These are phyloP conservation scores for Drosophila mimetica DNA, from an alignment of 2,888 invertebrate species.

Conservation along the genomic window DNA sequence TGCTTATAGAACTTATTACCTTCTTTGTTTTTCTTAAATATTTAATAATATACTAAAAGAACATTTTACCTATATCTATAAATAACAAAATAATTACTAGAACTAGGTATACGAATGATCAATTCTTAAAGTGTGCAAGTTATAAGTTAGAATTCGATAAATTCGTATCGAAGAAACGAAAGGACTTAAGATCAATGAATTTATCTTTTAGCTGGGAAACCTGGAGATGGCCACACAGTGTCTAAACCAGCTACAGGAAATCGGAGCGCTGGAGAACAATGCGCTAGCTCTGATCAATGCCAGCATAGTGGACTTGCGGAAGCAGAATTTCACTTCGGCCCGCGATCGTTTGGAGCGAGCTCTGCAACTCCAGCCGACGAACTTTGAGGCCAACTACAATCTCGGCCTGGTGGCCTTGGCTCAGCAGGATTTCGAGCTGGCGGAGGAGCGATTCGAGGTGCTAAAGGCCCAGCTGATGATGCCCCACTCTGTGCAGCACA, in stretches of 20 bases:
- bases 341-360: slow-evolving; percentile 90
- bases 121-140: no score
- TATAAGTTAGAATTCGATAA: no score
- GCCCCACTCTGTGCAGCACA: slow-evolving; percentile 84
- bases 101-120: no score
- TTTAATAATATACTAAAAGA: no score
- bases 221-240: slow-evolving; percentile 91
- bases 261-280: slow-evolving; percentile 89
- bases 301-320: slow-evolving; percentile 91
- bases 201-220: slow-evolving; percentile 89
- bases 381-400: slow-evolving; percentile 94
- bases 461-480: slow-evolving; percentile 85
- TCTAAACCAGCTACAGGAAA: slow-evolving; percentile 88
- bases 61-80: no score
- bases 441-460: slow-evolving; percentile 91
- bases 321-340: slow-evolving; percentile 89
- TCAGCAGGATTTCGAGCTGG: slow-evolving; percentile 89
- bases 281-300: slow-evolving; percentile 93
- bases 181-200: neutral
- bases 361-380: slow-evolving; percentile 91
- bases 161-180: no score
- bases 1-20: no score
- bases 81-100: no score
- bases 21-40: no score
- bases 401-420: slow-evolving; percentile 86